Evolutionary conservation across 2,888 invertebrate genomes (phyloP).

Genomic region (Epiperipatus broadwayi): DNA sequence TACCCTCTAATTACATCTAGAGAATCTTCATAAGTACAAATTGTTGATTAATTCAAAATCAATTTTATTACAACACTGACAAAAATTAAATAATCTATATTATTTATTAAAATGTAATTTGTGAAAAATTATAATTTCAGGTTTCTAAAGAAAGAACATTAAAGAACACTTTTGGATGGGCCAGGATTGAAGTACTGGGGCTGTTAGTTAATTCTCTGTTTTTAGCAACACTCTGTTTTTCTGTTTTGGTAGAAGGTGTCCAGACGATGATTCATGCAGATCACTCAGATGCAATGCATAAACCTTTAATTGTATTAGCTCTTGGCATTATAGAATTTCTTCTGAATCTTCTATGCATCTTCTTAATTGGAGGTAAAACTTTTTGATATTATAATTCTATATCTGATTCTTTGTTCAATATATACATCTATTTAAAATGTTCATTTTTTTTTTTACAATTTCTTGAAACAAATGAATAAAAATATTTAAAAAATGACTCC

Average conservation of each 20-base stretch:
- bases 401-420: no score
- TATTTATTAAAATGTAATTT: no score
- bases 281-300: constrained; percentile 44
- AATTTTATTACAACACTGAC: no score
- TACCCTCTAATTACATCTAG: no score
- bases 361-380: constrained; percentile 56
- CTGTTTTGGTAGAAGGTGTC: constrained; percentile 55
- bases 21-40: no score
- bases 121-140: constrained; percentile 24
- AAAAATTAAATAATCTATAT: no score
- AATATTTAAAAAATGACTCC: no score
- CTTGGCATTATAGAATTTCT: constrained; percentile 49
- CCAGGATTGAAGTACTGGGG: constrained; percentile 65
- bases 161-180: constrained; percentile 80
- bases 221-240: constrained; percentile 60
- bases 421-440: no score
- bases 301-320: constrained; percentile 50
- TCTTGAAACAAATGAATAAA: no score
- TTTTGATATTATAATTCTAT: no score
- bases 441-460: no score
- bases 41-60: no score
- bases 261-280: constrained; percentile 32
- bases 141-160: constrained; percentile 41
- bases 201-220: constrained; percentile 49
- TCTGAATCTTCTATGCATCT: constrained; percentile 54